These are phyloP conservation scores for Lonchura striata DNA, from an alignment of 2,113 vertebrate genomes.

Conservation along the genomic window DNA sequence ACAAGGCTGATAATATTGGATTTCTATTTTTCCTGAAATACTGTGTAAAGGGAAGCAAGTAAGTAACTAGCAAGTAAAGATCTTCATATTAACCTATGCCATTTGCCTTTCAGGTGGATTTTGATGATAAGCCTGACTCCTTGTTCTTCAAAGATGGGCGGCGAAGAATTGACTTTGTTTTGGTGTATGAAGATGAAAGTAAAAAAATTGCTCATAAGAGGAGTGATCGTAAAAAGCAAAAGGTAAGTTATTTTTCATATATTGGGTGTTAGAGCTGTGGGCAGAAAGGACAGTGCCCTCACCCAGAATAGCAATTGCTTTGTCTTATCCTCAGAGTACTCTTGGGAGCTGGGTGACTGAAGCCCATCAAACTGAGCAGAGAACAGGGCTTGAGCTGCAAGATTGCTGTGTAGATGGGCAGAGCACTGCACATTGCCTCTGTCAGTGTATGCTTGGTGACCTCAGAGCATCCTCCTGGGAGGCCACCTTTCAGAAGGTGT, in stretches of 20 bases:
- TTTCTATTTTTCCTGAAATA: neutral
- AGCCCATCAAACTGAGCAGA: neutral
- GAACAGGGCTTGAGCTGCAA: neutral
- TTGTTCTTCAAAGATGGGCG: slow-evolving; percentile 89
- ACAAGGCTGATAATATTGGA: neutral
- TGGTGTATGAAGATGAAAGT: slow-evolving; percentile 91
- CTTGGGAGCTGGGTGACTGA: neutral
- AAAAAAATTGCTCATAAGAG: slow-evolving; percentile 82
- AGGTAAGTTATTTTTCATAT: slow-evolving; percentile 61
- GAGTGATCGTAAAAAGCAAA: slow-evolving; percentile 71
- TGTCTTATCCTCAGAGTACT: neutral
- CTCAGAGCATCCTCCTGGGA: neutral
- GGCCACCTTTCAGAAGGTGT: neutral
- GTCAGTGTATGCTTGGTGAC: neutral
- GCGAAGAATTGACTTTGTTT: slow-evolving; percentile 87
- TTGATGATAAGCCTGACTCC: slow-evolving; percentile 83
- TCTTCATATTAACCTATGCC: neutral
- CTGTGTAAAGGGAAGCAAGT: neutral
- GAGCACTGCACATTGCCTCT: neutral
- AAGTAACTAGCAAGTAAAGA: neutral
- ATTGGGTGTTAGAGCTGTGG: neutral
- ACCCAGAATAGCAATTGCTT: neutral
- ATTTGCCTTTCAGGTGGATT: slow-evolving; percentile 79
- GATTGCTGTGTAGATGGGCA: neutral
- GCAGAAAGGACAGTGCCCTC: neutral